Percentiles rank a stretch among this genome's conserved stretches.
Conservation (phyloP, 2,888 invertebrate genomes). For the Pteria penguin region DNA sequence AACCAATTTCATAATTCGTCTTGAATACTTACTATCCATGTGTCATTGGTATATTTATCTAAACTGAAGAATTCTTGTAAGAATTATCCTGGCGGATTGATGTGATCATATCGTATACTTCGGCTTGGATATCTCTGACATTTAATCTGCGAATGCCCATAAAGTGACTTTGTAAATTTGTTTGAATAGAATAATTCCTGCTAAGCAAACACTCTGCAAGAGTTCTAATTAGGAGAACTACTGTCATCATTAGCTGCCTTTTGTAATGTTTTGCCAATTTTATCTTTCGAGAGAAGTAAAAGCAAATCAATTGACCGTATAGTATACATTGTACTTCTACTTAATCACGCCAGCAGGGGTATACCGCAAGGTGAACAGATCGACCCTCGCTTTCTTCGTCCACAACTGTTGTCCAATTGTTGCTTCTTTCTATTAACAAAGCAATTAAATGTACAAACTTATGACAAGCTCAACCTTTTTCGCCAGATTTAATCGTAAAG, state of each 20-base stretch:
- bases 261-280: slow-evolving; percentile 51
- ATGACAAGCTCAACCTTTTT: slow-evolving; percentile 24
- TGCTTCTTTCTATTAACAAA: slow-evolving; percentile 16
- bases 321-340: slow-evolving; percentile 36
- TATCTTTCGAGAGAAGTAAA: slow-evolving; percentile 44
- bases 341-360: slow-evolving; percentile 33
- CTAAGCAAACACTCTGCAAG: slow-evolving; percentile 50
- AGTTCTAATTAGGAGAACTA: slow-evolving; percentile 54
- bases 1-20: no score
- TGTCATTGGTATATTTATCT: no score
- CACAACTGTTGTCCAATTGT: slow-evolving; percentile 12
- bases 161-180: background rate
- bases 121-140: no score
- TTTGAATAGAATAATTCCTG: slow-evolving; percentile 54
- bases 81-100: no score
- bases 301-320: slow-evolving; percentile 58
- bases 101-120: no score
- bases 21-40: no score
- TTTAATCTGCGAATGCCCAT: no score
- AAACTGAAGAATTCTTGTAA: no score
- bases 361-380: slow-evolving; percentile 16
- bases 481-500: slow-evolving; percentile 4
- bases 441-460: slow-evolving; percentile 27
- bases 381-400: slow-evolving; percentile 1
- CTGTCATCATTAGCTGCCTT: slow-evolving; percentile 58